Evolutionary conservation across 2,113 vertebrate genomes (phyloP), one percentile per base, ranked within the genome.

Genomic region (Seriola quinqueradiata): DNA sequence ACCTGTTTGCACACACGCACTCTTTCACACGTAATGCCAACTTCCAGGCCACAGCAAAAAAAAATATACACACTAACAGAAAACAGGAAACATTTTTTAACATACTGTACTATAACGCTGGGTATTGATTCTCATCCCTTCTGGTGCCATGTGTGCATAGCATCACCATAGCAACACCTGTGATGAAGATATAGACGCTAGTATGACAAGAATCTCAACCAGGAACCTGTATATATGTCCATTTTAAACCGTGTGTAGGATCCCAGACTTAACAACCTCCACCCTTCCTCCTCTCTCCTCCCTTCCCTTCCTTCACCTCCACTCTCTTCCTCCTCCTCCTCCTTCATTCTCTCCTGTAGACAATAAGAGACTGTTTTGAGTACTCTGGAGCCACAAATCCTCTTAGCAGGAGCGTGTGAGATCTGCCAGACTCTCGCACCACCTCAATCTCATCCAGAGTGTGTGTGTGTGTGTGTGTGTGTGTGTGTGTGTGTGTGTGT

Each of bases 341-440:
- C 23, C 40, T 60, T 46, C 50, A 6, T 55, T 65, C 63, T 61
- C 46, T 63, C 46, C 21, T 28, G 8, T 28, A n/a, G 38, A 63
- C 48, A 58, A 59, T 6, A 63, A 58, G 73, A 59, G 69, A 69
- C 71, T 48, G 44, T 65, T 55, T 50, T 65, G 46, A 79, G 52
- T 28, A 21, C 32, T 77, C 42, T 38, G 79, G 87, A 83, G 82
- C 71, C 84, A 59, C 80, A 91, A 76, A 88, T 92, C 90, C 83
- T 89, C 86, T 87, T 23, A 75, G 71, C 32, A 72, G 67, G 83
- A 78, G 58, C 32, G 83, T 87, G 90, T 75, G 91, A 88, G 74
- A 70, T 78, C 70, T 77, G 83, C 69, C 71, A 8, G 75, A 38
- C 57, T 67, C 55, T 13, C 36, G 10, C 38, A 36, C 61, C 61